phyloP scores from a whole-genome alignment of 2,113 vertebrate species.

The Sitta europaea region DNA sequence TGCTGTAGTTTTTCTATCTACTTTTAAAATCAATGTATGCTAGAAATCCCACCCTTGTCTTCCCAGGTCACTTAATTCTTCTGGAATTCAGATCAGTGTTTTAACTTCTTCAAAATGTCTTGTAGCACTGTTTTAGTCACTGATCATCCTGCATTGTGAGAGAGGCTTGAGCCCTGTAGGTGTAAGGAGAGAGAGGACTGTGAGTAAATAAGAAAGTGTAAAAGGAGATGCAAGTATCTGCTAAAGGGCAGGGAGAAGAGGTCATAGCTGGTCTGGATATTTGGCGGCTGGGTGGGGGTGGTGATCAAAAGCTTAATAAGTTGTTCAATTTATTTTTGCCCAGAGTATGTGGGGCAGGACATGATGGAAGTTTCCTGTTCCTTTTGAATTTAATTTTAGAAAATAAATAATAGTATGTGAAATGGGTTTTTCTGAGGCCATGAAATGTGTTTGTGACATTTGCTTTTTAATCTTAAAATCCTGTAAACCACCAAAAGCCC shows the following conservation, averaged over 20 bases:
- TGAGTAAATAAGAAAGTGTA: background rate
- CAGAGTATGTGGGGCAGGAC: background rate
- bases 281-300: background rate
- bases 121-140: background rate
- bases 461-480: background rate
- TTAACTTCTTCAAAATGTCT: background rate
- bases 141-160: background rate
- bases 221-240: background rate
- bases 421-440: background rate
- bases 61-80: background rate
- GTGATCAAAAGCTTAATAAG: background rate
- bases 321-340: background rate
- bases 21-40: background rate
- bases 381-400: background rate
- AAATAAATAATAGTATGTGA: background rate
- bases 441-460: background rate
- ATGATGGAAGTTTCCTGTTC: background rate
- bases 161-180: background rate
- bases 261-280: background rate
- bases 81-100: background rate
- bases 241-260: conserved; percentile 12
- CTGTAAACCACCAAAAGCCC: background rate
- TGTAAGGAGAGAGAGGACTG: background rate
- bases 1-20: background rate
- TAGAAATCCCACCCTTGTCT: background rate